These are phyloP conservation scores for Thecocarcelia acutangulata DNA, from an alignment of 2,888 invertebrate genomes.

Conservation along the genomic window DNA sequence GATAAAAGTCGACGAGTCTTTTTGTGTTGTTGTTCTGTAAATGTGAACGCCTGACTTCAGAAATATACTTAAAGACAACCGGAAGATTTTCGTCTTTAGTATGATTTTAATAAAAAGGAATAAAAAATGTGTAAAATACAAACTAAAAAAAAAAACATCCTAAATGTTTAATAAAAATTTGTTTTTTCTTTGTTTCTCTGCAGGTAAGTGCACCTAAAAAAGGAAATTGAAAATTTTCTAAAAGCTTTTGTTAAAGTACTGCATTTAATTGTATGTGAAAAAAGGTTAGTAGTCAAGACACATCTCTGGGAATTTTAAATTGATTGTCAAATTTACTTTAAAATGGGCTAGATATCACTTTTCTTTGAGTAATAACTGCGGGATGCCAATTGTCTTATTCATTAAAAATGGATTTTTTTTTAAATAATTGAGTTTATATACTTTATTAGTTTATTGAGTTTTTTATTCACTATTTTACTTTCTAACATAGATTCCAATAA, in stretches of 20 bases:
- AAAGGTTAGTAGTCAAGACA: slow-evolving; percentile 2
- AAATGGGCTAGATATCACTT: too few relatives aligned
- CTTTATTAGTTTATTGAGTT: too few relatives aligned
- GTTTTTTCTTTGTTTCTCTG: slow-evolving; percentile 72
- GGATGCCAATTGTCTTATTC: too few relatives aligned
- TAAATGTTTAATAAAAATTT: slow-evolving; percentile 34
- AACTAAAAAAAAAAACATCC: background rate
- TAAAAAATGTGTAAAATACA: slow-evolving; percentile 11
- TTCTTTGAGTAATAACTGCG: too few relatives aligned
- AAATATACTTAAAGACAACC: slow-evolving; percentile 9
- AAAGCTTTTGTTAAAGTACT: background rate
- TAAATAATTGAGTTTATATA: too few relatives aligned
- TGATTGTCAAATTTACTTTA: too few relatives aligned
- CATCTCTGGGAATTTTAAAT: background rate
- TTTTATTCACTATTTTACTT: too few relatives aligned
- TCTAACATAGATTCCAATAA: too few relatives aligned
- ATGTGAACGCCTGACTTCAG: slow-evolving; percentile 12
- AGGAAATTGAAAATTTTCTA: slow-evolving; percentile 74
- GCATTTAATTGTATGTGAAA: background rate
- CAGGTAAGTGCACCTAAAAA: slow-evolving; percentile 61
- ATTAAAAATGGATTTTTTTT: too few relatives aligned
- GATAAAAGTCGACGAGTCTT: slow-evolving; percentile 19
- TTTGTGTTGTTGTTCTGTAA: slow-evolving; percentile 38
- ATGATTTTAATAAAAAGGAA: slow-evolving; percentile 15
- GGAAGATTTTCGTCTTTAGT: slow-evolving; percentile 14